Evolutionary conservation across 2,888 invertebrate genomes (phyloP).

Genomic region (Netelia fuscicornis): DNA sequence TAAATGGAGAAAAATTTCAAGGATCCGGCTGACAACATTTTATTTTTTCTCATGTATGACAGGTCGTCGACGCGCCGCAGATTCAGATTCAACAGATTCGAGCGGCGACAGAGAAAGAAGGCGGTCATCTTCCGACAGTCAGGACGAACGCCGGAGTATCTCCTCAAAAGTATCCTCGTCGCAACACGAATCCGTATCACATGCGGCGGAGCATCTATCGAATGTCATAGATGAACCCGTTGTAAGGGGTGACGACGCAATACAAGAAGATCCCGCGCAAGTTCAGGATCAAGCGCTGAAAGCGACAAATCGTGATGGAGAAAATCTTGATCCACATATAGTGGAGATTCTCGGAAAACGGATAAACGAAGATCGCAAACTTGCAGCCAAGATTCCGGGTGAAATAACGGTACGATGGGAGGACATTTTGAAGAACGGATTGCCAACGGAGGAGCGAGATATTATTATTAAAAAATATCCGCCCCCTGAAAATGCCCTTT

Average conservation of each 20-base stretch:
- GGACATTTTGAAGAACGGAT: no score
- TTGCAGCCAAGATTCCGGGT: conserved; percentile 16
- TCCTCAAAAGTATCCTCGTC: background rate
- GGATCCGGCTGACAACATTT: no score
- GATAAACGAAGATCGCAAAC: conserved; percentile 3
- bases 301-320: no score
- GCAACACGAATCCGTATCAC: background rate
- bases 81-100: background rate
- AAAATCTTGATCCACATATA: conserved; percentile 23
- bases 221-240: background rate
- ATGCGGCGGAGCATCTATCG: background rate
- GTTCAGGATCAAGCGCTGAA: background rate
- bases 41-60: background rate
- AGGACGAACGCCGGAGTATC: background rate
- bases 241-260: background rate
- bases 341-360: background rate
- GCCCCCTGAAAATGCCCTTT: no score
- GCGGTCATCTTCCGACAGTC: background rate
- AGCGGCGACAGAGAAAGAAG: no score
- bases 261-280: background rate
- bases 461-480: no score
- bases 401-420: conserved; percentile 47
- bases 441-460: no score
- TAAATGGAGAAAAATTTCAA: no score
- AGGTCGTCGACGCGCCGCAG: conserved; percentile 3